A percentile compares a stretch with the other conserved stretches of the same genome.
Conservation (phyloP, 2,113 vertebrate species). For the Aix galericulata region DNA sequence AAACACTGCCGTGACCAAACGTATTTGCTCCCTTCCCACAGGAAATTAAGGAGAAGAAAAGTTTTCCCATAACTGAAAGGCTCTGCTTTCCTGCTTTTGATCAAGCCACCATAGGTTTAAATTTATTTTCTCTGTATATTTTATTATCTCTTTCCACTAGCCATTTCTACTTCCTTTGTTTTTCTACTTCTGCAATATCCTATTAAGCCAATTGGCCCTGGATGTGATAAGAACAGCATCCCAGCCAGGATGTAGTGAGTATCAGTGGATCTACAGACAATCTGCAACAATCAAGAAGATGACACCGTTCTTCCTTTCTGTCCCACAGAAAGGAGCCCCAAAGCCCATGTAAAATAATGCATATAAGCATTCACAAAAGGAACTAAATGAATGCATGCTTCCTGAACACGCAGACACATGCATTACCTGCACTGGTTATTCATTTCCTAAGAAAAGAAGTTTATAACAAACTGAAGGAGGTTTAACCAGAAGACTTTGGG, state of each 20-base stretch:
- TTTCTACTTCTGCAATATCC: neutral
- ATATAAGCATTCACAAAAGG: neutral
- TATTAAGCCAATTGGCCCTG: neutral
- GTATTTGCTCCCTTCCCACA: slow-evolving; percentile 57
- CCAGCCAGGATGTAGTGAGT: neutral
- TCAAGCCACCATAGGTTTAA: neutral
- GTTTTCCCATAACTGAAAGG: slow-evolving; percentile 52
- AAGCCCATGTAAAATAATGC: neutral
- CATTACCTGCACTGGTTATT: neutral
- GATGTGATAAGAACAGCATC: neutral
- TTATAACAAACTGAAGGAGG: neutral
- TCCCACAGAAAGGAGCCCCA: neutral
- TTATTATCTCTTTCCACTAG: neutral
- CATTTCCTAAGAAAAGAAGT: neutral
- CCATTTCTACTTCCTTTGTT: neutral
- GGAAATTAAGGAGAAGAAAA: slow-evolving; percentile 31
- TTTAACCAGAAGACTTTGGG: neutral
- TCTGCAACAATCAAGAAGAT: neutral
- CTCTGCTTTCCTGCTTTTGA: slow-evolving; percentile 28
- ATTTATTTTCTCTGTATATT: neutral
- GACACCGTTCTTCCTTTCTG: neutral
- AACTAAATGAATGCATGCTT: neutral
- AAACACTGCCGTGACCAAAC: neutral
- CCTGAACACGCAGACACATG: neutral
- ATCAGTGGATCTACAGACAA: neutral